These are phyloP conservation scores for Lophotis ruficrista DNA, from an alignment of 2,113 vertebrate genomes.

Conservation along the genomic window DNA sequence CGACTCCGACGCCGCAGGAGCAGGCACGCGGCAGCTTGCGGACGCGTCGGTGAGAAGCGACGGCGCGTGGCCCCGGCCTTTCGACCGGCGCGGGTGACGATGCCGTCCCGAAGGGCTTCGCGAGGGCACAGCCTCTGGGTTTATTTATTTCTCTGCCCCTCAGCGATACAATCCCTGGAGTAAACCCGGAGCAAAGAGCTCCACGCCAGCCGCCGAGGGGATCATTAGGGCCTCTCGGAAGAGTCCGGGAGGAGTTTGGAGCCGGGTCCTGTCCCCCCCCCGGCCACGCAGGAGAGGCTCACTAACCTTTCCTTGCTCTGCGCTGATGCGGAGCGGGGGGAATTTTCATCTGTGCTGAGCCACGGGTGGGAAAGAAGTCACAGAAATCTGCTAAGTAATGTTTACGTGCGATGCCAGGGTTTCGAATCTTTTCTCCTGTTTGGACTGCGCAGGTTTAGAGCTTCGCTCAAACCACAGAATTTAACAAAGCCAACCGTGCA, in stretches of 20 bases:
- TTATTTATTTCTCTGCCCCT: not conserved
- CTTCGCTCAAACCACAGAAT: too few species aligned
- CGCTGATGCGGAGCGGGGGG: accelerated
- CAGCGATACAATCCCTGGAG: not conserved
- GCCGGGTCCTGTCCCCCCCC: accelerated
- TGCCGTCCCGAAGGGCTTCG: accelerated
- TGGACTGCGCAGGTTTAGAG: not conserved
- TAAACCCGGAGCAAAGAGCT: not conserved
- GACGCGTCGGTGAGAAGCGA: accelerated
- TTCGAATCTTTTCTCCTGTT: not conserved
- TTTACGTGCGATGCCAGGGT: not conserved
- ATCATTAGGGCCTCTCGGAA: not conserved
- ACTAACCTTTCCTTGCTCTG: not conserved
- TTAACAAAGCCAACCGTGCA: not conserved
- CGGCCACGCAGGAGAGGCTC: accelerated
- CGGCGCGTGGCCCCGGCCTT: not conserved
- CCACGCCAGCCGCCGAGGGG: accelerated
- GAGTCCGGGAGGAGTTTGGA: not conserved
- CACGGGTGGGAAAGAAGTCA: not conserved
- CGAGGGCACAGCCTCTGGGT: not conserved
- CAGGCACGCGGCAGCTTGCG: not conserved
- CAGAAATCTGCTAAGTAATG: accelerated
- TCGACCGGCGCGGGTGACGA: accelerated
- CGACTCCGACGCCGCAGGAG: accelerated
- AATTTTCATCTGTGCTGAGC: not conserved